Conservation (phyloP, 1,140 invertebrate genomes). For the Aphis gossypii region DNA sequence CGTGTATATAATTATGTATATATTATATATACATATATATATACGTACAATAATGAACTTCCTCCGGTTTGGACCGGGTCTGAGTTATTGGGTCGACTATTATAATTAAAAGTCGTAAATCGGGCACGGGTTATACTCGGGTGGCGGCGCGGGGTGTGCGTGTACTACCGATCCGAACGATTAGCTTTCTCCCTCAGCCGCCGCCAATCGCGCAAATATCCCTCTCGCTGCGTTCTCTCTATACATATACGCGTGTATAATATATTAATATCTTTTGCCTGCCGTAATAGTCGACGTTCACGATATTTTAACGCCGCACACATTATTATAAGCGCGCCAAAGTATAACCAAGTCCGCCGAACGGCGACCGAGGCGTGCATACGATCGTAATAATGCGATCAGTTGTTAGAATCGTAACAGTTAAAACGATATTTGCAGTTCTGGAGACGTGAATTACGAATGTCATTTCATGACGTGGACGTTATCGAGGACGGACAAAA, state of each 20-base stretch:
- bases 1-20: not conserved
- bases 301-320: not conserved
- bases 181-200: constrained; percentile 32
- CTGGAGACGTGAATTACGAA: not conserved
- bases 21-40: not conserved
- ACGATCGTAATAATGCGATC: not conserved
- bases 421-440: too few species aligned
- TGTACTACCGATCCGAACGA: constrained; percentile 35
- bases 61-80: constrained; percentile 34
- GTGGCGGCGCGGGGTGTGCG: not conserved
- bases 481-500: not conserved
- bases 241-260: not conserved
- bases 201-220: not conserved
- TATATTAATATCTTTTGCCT: constrained; percentile 8
- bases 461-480: too few species aligned
- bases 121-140: constrained; percentile 41
- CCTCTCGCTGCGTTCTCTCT: not conserved
- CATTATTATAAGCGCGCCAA: not conserved
- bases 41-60: constrained; percentile 48
- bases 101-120: constrained; percentile 58
- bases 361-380: not conserved
- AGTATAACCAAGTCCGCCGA: not conserved
- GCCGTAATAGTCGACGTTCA: not conserved
- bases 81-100: constrained; percentile 51
- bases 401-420: not conserved